A percentile compares a stretch with the other conserved stretches of the same genome.
phyloP scores from a whole-genome alignment of 2,888 invertebrate genomes.

The Acrocyrtus sp. region DNA sequence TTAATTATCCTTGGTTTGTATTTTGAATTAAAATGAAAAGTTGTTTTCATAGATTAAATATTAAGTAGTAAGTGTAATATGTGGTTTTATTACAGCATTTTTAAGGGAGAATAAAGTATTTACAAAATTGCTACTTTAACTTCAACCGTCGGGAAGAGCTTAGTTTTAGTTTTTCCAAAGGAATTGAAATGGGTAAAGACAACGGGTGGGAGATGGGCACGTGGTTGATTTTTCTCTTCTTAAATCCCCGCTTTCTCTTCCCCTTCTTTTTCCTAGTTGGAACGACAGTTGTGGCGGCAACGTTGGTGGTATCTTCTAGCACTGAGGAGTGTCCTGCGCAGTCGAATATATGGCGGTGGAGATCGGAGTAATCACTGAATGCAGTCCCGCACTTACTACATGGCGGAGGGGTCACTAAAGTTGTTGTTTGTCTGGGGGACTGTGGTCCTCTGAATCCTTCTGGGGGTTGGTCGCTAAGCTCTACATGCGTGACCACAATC shows the following conservation, averaged over 20 bases:
- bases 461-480: constrained; percentile 49
- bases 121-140: constrained; percentile 18
- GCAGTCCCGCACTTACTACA: constrained; percentile 59
- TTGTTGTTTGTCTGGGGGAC: constrained; percentile 9
- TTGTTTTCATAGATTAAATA: too few species aligned
- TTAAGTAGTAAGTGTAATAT: too few species aligned
- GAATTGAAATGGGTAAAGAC: constrained; percentile 62
- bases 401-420: constrained; percentile 38
- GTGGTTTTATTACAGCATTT: too few species aligned
- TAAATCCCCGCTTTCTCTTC: constrained; percentile 59
- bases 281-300: not conserved
- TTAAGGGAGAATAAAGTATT: too few species aligned
- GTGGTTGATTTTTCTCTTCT: constrained; percentile 63
- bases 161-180: constrained; percentile 60
- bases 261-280: constrained; percentile 50
- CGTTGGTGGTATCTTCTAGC: constrained; percentile 51
- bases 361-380: constrained; percentile 56
- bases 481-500: constrained; percentile 62
- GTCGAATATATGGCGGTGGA: constrained; percentile 63
- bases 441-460: constrained; percentile 31
- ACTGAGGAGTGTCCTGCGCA: constrained; percentile 61
- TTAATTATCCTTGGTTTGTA: too few species aligned
- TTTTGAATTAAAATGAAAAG: too few species aligned
- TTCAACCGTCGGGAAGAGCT: constrained; percentile 46
- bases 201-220: constrained; percentile 56